Base-by-base conservation (phyloP, 2,113 vertebrate species). In the Tyrannus savana region DNA sequence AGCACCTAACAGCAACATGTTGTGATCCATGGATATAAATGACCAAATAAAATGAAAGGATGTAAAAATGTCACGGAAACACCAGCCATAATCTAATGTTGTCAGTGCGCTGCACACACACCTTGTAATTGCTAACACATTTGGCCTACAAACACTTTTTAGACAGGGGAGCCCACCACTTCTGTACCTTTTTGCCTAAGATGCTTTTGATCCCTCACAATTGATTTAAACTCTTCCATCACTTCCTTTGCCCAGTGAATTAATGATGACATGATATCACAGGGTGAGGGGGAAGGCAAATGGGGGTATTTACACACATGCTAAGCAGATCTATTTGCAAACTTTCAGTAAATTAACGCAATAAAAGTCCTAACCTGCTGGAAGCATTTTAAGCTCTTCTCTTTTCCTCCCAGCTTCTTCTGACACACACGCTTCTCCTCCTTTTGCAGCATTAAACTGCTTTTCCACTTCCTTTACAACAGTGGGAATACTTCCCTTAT, bases 401-500 rank as follows among this genome's bases (percentile, higher is more conserved):
- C 75, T 97, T 97, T 97, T 97, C 93, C 93, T 97, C 95, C 94
- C 97, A 97, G 94, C 92, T 96, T 93, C 95, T 97, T 94, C 96
- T 97, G 97, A 97, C 97, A 96, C 85, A 87, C 96, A 97, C 97
- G 13, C 93, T 96, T 97, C 96, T 97, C 94, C 97, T 94, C 93
- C 96, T 97, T 96, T 97, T 52, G 78, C 58, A 33, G 97, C 93
- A 98, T 98, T 98, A 98, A 98, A 98, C 98, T 98, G 98, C 97
- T 98, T 98, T 96, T 95, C 98, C 97, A 97, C 96, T 98, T 98
- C 97, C 96, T 98, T 94, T 96, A 79, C 97, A 98, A 97, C 97
- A 97, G 98, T 99, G 98, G 98, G 98, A 99, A 99, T 98, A 98
- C 98, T 99, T 99, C 98, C 98, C 98, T 98, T 98, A 97, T 98